These are phyloP conservation scores for Drosophila paranaensis DNA, from an alignment of 2,888 invertebrate genomes.

Conservation along the genomic window DNA sequence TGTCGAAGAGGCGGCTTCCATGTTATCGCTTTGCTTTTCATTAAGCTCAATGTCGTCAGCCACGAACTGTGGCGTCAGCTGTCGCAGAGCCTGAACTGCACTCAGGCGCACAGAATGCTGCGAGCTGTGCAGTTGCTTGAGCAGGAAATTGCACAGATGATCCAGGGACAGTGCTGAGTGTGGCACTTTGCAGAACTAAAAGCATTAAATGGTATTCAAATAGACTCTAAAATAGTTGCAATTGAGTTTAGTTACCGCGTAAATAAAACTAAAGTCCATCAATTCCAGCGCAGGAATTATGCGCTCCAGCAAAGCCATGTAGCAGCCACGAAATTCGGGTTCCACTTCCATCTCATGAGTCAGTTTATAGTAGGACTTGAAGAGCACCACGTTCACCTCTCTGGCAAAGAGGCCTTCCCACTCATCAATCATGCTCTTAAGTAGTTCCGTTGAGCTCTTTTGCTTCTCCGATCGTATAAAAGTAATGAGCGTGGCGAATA, in stretches of 20 bases:
- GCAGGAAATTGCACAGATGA: constrained; percentile 79
- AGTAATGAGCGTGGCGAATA: constrained; percentile 85
- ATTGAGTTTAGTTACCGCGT: constrained; percentile 57
- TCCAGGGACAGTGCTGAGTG: constrained; percentile 71
- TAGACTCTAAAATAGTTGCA: background rate
- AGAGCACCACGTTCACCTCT: constrained; percentile 85
- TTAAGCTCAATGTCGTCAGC: constrained; percentile 78
- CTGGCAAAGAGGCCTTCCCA: constrained; percentile 92
- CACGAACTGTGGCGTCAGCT: constrained; percentile 79
- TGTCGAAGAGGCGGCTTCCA: constrained; percentile 49
- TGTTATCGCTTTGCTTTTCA: constrained; percentile 73
- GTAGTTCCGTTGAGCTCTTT: constrained; percentile 82
- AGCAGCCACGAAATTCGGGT: constrained; percentile 54
- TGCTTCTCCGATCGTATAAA: constrained; percentile 84
- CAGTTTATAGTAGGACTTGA: constrained; percentile 79
- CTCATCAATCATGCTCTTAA: constrained; percentile 86
- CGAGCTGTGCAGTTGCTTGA: constrained; percentile 77
- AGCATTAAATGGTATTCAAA: background rate
- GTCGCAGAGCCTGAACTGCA: constrained; percentile 71
- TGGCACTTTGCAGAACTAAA: constrained; percentile 78
- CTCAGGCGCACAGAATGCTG: constrained; percentile 74
- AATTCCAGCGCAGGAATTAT: constrained; percentile 70
- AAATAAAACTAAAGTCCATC: constrained; percentile 79
- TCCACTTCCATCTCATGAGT: constrained; percentile 56
- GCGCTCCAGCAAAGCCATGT: constrained; percentile 66